Base-by-base conservation (phyloP, 2,113 vertebrate genomes). In the Hymenochirus boettgeri region DNA sequence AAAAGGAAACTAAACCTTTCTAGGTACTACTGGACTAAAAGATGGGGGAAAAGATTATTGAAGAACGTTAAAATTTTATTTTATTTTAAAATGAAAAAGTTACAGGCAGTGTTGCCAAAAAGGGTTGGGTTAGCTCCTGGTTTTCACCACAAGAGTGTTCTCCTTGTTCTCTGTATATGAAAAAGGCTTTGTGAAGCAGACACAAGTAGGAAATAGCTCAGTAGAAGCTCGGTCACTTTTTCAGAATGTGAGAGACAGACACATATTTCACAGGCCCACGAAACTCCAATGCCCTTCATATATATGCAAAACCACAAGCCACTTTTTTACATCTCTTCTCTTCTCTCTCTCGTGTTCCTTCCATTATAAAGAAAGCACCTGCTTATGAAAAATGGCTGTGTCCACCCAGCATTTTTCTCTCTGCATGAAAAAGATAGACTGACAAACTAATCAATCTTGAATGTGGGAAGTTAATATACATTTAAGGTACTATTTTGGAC, bases 201-300 rank as follows among this genome's bases (percentile, higher is more conserved):
- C 46, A 23, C 39, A 33, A 57, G 29, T 19, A 10, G 54, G 63
- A 37, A 57, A 21, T 57, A 45, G 25, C 45, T 67, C 62, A 67
- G 57, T 46, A 50, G 18, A 51, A 4, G 35, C 58, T 61, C 70
- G 61, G 62, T 66, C 57, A 42, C 50, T 61, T 39, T 37, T 42
- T 48, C 18, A 45, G 31, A 45, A 17, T n/a, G 13, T 9, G 46
- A 50, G 46, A 67, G 58, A 67, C 70, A 72, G 70, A 72, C 54
- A 46, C 15, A 54, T 53, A 62, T 25, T 72, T 57, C 60, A 39
- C 54, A 33, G 21, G 45, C n/a, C 18, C n/a, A 19, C 7, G 5
- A 11, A 31, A 67, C 33, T 35, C 29, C 19, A 61, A 29, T 66
- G 50, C 31, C 27, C 24, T 24, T 2, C 46, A 39, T 46, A 52